Evolutionary conservation across 2,888 invertebrate species (phyloP), one percentile per base, ranked within the genome.

Genomic region (Elegia similella): DNA sequence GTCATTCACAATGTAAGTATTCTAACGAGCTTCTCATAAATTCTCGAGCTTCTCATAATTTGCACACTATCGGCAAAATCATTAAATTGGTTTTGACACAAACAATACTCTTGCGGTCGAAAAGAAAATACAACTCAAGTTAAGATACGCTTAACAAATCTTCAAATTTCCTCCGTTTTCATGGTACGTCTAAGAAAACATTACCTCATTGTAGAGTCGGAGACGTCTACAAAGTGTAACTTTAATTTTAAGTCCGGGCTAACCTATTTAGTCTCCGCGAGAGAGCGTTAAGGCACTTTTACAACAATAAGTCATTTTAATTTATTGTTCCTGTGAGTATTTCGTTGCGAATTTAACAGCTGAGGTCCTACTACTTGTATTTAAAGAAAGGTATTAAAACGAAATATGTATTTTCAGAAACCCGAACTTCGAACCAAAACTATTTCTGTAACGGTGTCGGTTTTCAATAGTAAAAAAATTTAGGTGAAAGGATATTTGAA

Each of bases 171-270:
- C n/a, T 30, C 32, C 13, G 32, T 50, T 56, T 52, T 44, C 32
- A 32, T 38, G 23, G 46, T 32, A 32, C 48, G 23, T 55, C 54
- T 43, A 47, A 44, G 54, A 34, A 55, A 55, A 55, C 54, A 55
- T 32, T 30, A 32, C 30, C 16, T 44, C 54, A 44, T 46, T 55
- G 54, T 55, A 7, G 44, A 44, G 44, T 17, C 44, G 34, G 34
- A 17, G 44, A 55, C 42, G 57, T 57, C 53, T 42, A 43, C 42
- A 53, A 58, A 54, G 53, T 58, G 57, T 54, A 58, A 68, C 62
- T 65, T 62, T 71, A 68, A 74, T 72, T 70, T 68, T 64, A 69
- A 70, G 67, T 32, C 67, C 62, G 62, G 62, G 62, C 70, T 73
- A 74, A 75, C 68, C 63, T 65, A 69, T 68, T 75, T 74, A 75